A percentile compares a stretch with the other conserved stretches of the same genome.
Conservation (phyloP, 2,113 vertebrate genomes). For the Gopherus evgoodei region DNA sequence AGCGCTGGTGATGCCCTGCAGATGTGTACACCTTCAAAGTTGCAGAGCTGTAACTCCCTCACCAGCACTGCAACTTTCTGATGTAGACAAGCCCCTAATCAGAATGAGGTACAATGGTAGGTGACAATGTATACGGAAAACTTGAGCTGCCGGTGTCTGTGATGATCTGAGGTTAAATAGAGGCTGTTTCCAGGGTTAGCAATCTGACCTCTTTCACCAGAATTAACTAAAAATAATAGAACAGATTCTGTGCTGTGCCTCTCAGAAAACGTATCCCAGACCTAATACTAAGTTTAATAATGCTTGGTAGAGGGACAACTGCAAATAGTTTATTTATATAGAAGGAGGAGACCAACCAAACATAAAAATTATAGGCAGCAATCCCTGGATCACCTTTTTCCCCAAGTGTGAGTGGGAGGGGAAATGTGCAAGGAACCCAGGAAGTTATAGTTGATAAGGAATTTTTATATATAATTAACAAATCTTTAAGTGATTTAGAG, state of each 20-base stretch:
- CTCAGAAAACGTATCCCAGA: not conserved
- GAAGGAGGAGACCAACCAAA: not conserved
- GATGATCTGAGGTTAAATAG: not conserved
- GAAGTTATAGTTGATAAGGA: conserved; percentile 28
- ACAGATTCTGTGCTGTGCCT: not conserved
- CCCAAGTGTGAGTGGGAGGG: conserved; percentile 44
- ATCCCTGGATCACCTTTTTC: conserved; percentile 10
- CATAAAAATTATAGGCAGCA: not conserved
- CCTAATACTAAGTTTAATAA: not conserved
- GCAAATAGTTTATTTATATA: not conserved
- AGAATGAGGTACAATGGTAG: not conserved
- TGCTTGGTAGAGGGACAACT: conserved; percentile 38
- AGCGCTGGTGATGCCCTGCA: no score
- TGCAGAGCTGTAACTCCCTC: no score
- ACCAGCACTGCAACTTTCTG: no score
- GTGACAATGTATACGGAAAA: fast-evolving
- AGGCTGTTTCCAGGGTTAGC: not conserved
- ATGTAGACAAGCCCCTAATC: no score
- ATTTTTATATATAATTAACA: conserved; percentile 2
- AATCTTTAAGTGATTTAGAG: not conserved
- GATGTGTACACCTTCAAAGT: no score
- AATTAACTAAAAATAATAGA: not conserved
- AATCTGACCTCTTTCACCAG: not conserved
- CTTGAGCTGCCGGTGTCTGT: not conserved
- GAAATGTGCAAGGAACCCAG: not conserved